phyloP scores from a whole-genome alignment of 2,888 invertebrate species.

The Tenthredo livida region DNA sequence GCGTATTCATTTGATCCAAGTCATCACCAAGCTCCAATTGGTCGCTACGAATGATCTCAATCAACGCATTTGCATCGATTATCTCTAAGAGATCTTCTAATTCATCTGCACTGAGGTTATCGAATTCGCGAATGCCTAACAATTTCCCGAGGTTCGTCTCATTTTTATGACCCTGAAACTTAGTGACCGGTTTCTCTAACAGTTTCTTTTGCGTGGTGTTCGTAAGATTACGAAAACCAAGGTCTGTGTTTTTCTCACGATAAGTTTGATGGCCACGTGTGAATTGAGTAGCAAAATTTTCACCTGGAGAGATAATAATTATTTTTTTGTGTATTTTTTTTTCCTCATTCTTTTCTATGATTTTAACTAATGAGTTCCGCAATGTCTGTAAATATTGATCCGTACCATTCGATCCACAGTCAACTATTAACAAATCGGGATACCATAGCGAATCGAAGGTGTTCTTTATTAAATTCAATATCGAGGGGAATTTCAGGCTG shows the following conservation, averaged over 20 bases:
- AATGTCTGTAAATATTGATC: not conserved
- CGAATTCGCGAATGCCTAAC: not conserved
- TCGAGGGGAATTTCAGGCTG: not conserved
- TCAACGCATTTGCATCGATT: not conserved
- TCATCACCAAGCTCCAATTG: not conserved
- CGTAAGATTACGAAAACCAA: not conserved
- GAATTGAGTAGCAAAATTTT: not conserved
- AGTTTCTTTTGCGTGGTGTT: not conserved
- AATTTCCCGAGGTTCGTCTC: not conserved
- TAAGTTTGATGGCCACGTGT: not conserved
- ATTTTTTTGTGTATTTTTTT: not conserved
- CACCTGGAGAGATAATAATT: not conserved
- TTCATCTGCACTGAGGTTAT: no score
- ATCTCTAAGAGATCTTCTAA: not conserved
- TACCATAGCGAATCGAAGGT: not conserved
- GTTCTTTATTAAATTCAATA: not conserved
- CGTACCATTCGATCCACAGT: not conserved
- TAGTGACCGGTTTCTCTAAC: not conserved
- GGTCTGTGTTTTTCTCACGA: not conserved
- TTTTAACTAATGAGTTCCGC: not conserved
- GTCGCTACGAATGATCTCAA: not conserved
- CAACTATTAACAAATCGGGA: not conserved
- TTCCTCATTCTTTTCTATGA: no score
- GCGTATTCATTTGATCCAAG: not conserved
- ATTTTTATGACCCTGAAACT: not conserved